Evolutionary conservation across 1,140 invertebrate genomes (phyloP).

Genomic region (Orchesella cincta): DNA sequence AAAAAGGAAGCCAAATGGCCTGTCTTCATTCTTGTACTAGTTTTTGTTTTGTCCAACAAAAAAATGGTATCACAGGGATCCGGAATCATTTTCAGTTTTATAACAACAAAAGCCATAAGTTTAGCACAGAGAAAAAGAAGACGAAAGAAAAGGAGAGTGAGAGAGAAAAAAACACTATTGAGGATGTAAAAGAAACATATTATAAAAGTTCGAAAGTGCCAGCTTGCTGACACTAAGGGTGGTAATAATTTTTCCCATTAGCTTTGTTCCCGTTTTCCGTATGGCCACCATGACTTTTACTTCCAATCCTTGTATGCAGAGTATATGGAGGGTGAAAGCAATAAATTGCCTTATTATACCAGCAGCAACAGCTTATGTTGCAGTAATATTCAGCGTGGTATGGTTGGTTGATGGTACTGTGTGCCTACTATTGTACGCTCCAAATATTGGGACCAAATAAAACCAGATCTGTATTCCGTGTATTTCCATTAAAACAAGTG

Average conservation of each 20-base stretch:
- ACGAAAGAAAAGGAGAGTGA: not conserved
- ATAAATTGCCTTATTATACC: constrained; percentile 20
- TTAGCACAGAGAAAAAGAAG: not conserved
- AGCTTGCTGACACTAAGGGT: constrained; percentile 14
- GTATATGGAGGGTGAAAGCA: constrained; percentile 18
- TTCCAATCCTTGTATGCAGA: not conserved
- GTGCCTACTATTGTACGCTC: not conserved
- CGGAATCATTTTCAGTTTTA: not conserved
- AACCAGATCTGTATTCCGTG: not conserved
- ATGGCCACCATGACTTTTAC: not conserved
- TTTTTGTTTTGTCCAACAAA: too few relatives aligned
- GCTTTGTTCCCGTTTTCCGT: not conserved
- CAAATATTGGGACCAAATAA: not conserved
- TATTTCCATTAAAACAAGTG: constrained; percentile 27
- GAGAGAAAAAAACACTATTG: not conserved
- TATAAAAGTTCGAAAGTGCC: constrained; percentile 18
- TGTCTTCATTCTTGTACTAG: too few relatives aligned
- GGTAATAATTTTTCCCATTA: constrained; percentile 28
- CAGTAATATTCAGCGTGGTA: not conserved
- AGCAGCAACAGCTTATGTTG: not conserved
- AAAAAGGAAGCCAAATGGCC: too few relatives aligned
- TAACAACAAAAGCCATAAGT: too few relatives aligned
- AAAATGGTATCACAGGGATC: not conserved
- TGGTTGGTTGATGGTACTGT: not conserved
- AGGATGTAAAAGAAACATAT: not conserved